These are phyloP conservation scores for Liasis olivaceus DNA, from an alignment of 2,797 vertebrate species.

Conservation along the genomic window DNA sequence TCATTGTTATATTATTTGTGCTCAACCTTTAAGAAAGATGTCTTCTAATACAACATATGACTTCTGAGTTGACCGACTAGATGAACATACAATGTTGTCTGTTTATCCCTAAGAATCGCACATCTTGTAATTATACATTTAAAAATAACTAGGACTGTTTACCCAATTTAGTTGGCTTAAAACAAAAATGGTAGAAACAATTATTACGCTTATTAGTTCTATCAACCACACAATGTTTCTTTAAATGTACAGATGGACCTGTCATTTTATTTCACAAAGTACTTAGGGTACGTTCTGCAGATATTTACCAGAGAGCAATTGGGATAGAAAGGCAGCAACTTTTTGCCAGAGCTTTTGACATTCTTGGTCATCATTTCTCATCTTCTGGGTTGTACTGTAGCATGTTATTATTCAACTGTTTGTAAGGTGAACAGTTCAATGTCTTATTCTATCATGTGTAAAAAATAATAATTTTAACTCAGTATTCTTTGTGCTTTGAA, in stretches of 20 bases:
- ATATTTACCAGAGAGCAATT: conserved; percentile 53
- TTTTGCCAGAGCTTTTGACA: conserved; percentile 38
- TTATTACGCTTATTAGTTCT: conserved; percentile 23
- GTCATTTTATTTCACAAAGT: background rate
- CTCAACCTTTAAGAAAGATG: background rate
- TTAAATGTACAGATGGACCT: conserved; percentile 5
- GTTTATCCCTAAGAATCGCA: background rate
- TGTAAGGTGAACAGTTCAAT: conserved; percentile 53
- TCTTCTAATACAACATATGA: conserved; percentile 8
- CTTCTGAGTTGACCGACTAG: background rate
- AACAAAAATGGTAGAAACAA: conserved; percentile 16
- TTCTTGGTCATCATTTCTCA: conserved; percentile 56
- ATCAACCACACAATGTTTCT: conserved; percentile 20
- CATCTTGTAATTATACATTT: conserved; percentile 20
- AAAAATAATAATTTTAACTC: conserved; percentile 59
- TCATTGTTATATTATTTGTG: background rate
- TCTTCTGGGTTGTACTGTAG: conserved; percentile 62
- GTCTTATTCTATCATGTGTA: conserved; percentile 66
- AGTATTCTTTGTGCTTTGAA: conserved; percentile 67
- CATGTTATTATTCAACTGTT: conserved; percentile 69
- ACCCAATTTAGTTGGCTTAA: conserved; percentile 25
- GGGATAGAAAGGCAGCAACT: conserved; percentile 48
- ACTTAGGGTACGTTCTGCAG: conserved; percentile 35
- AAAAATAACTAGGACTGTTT: conserved; percentile 5
- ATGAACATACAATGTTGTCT: background rate